Conservation (phyloP, 2,797 vertebrate genomes). For the Miichthys miiuy region DNA sequence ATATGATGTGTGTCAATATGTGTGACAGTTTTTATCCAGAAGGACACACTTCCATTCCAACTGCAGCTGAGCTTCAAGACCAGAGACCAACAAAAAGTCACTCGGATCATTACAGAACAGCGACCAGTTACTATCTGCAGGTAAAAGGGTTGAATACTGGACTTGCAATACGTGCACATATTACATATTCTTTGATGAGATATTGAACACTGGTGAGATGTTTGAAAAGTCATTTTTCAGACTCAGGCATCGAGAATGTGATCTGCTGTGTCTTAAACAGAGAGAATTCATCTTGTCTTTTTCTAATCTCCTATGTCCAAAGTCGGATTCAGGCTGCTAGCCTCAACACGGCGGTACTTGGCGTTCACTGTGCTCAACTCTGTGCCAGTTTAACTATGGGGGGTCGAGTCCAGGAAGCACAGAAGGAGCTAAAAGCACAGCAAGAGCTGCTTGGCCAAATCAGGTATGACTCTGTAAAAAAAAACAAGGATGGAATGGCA, state of each 20-base stretch:
- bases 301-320: not conserved
- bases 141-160: slow-evolving; percentile 37
- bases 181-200: not conserved
- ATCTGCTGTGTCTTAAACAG: not conserved
- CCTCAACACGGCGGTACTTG: slow-evolving; percentile 82
- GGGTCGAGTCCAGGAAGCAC: slow-evolving; percentile 82
- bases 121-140: slow-evolving; percentile 79
- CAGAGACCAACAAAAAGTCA: slow-evolving; percentile 79
- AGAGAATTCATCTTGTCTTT: not conserved
- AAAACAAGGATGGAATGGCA: not conserved
- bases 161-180: no score
- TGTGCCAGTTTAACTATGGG: slow-evolving; percentile 85
- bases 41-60: slow-evolving; percentile 79
- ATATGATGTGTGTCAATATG: not conserved
- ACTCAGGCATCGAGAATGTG: no score
- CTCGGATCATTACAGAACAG: slow-evolving; percentile 80
- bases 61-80: slow-evolving; percentile 84
- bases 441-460: slow-evolving; percentile 81
- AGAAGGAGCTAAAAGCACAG: slow-evolving; percentile 78
- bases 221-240: not conserved
- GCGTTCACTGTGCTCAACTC: slow-evolving; percentile 86
- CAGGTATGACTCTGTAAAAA: slow-evolving; percentile 64
- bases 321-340: slow-evolving; percentile 75
- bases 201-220: not conserved
- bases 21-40: slow-evolving; percentile 76